These are phyloP conservation scores for Tenthredo livida DNA, from an alignment of 2,888 invertebrate genomes.

Conservation along the genomic window DNA sequence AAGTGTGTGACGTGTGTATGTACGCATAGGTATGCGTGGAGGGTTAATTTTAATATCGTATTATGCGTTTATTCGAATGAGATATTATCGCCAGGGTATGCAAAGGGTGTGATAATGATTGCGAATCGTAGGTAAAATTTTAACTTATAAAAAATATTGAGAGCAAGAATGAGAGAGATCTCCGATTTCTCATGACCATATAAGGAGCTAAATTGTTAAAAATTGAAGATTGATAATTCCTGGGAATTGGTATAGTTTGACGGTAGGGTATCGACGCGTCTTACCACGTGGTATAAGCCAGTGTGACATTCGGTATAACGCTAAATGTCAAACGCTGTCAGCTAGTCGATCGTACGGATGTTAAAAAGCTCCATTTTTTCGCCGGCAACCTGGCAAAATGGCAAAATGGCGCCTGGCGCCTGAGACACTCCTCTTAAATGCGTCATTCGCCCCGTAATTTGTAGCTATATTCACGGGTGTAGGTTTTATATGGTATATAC, in stretches of 20 bases:
- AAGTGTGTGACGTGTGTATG: constrained; percentile 23
- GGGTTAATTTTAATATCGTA: background rate
- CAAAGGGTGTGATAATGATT: background rate
- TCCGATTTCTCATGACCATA: constrained; percentile 65
- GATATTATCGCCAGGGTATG: background rate
- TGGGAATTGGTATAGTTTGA: background rate
- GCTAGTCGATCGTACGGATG: background rate
- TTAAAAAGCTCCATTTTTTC: constrained; percentile 59
- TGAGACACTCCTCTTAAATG: constrained; percentile 67
- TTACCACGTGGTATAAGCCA: constrained; percentile 21
- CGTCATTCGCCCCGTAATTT: constrained; percentile 63
- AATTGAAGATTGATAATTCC: constrained; percentile 51
- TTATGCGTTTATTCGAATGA: background rate
- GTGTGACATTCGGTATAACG: constrained; percentile 1
- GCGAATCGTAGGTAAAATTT: background rate
- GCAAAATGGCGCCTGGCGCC: constrained; percentile 69
- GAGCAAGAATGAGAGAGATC: constrained; percentile 54
- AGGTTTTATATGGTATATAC: background rate
- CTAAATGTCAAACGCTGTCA: constrained; percentile 27
- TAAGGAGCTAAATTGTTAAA: constrained; percentile 63
- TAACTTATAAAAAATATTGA: constrained; percentile 11
- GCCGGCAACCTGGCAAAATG: constrained; percentile 64
- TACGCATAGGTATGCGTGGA: background rate
- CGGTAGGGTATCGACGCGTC: background rate
- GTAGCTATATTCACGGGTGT: constrained; percentile 46